A percentile compares a stretch with the other conserved stretches of the same genome.
Evolutionary conservation across 1,140 invertebrate genomes (phyloP).

Genomic region (Drosophila quadrilineata): DNA sequence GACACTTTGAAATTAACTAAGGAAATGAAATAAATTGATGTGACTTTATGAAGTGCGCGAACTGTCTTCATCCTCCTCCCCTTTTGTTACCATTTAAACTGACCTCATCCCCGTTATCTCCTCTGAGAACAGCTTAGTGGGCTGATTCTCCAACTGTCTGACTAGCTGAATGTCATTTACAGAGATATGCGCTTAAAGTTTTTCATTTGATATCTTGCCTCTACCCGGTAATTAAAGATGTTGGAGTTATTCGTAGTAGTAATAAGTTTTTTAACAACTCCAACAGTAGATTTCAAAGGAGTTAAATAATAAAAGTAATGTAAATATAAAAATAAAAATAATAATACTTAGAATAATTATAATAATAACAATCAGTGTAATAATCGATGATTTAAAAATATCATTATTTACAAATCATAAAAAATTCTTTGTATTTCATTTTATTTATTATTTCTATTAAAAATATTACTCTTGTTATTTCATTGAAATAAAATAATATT

Average conservation of each 20-base stretch:
- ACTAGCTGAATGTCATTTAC: conserved; percentile 30
- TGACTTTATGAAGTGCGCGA: conserved; percentile 75
- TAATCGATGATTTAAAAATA: no score
- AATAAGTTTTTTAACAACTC: no score
- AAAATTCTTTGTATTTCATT: neutral
- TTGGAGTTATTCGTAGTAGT: no score
- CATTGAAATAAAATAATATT: neutral
- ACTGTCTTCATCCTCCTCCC: conserved; percentile 20
- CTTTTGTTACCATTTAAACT: neutral
- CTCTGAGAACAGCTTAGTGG: neutral
- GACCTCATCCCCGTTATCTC: neutral
- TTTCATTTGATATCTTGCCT: conserved; percentile 8
- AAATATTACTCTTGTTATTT: neutral
- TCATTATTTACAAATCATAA: neutral
- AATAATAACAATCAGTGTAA: no score
- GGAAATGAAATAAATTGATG: conserved; percentile 79
- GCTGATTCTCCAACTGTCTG: neutral
- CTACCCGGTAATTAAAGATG: conserved; percentile 61
- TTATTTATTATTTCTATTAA: neutral
- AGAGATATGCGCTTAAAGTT: conserved; percentile 44
- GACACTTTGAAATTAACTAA: conserved; percentile 79
- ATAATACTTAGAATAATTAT: no score
- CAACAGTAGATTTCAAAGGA: no score
- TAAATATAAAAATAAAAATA: no score
- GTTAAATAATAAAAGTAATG: no score